Conservation (phyloP, 1,140 invertebrate genomes). For the Drosophila nasuta region DNA sequence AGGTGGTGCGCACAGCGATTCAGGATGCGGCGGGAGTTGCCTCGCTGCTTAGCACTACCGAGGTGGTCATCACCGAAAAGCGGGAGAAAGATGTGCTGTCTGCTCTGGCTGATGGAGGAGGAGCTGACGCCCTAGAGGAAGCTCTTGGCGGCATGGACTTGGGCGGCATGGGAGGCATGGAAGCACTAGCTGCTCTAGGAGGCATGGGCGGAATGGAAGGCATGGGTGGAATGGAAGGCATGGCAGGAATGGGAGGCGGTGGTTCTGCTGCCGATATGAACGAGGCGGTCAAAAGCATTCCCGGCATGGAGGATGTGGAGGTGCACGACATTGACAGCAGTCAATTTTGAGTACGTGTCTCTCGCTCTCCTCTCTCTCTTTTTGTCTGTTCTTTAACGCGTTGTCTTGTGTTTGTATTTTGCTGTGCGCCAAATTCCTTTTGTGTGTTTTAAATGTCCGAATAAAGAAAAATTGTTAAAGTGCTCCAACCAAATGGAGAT, state of each 20-base stretch:
- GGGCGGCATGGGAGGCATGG: conserved; percentile 56
- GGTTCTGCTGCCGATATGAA: conserved; percentile 53
- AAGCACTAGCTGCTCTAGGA: conserved; percentile 32
- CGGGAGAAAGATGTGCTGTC: conserved; percentile 92
- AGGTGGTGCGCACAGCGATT: conserved; percentile 97
- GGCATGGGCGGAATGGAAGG: conserved; percentile 56
- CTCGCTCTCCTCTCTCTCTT: background rate
- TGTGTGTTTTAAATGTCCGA: conserved; percentile 8
- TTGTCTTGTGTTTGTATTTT: background rate
- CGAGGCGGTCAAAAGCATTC: conserved; percentile 60
- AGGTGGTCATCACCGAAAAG: conserved; percentile 96
- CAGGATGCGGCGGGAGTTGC: conserved; percentile 99
- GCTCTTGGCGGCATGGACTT: conserved; percentile 52
- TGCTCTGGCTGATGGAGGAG: conserved; percentile 86
- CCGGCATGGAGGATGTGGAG: conserved; percentile 69
- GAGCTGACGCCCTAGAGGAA: conserved; percentile 21
- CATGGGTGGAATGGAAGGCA: conserved; percentile 45
- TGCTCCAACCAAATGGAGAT: conserved; percentile 47
- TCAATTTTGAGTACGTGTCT: conserved; percentile 21
- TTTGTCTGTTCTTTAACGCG: background rate
- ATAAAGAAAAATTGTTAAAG: conserved; percentile 53
- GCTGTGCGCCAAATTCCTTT: conserved; percentile 20
- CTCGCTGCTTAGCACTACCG: conserved; percentile 98
- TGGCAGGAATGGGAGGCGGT: conserved; percentile 29
- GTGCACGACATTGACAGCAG: conserved; percentile 64